Percentiles rank a stretch among this genome's conserved stretches.
phyloP scores from a whole-genome alignment of 2,113 vertebrate genomes.

The Hymenochirus boettgeri region DNA sequence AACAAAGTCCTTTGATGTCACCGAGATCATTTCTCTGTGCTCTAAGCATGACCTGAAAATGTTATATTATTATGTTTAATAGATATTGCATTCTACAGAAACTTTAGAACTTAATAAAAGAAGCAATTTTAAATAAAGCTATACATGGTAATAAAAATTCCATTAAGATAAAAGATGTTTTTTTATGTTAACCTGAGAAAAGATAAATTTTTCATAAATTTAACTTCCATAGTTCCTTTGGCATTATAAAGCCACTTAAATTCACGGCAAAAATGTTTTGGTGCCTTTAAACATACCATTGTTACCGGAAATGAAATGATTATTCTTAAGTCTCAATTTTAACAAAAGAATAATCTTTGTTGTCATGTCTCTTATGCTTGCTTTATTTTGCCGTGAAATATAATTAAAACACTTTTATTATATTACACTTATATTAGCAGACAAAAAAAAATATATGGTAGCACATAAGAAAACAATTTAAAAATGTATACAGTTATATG shows the following conservation, averaged over 20 bases:
- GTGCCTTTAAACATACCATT: constrained; percentile 5
- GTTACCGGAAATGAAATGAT: neutral
- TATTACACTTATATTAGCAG: too few relatives aligned
- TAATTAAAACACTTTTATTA: too few relatives aligned
- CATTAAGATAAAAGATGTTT: constrained; percentile 10
- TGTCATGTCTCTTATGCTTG: too few relatives aligned
- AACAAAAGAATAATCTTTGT: too few relatives aligned
- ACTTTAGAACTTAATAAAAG: constrained; percentile 15
- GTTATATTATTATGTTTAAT: constrained; percentile 9
- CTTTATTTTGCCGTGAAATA: too few relatives aligned
- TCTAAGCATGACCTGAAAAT: neutral
- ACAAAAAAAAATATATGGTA: too few relatives aligned
- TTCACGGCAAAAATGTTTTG: neutral
- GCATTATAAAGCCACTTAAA: constrained; percentile 4
- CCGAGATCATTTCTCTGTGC: too few relatives aligned
- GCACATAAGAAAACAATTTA: too few relatives aligned
- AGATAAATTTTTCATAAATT: constrained; percentile 14
- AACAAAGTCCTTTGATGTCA: too few relatives aligned
- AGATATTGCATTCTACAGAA: constrained; percentile 25
- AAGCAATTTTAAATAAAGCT: constrained; percentile 2
- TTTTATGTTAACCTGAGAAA: constrained; percentile 9
- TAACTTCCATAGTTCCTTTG: constrained; percentile 11
- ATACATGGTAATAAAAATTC: constrained; percentile 9
- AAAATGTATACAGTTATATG: too few relatives aligned
- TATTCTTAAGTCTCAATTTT: too few relatives aligned